Evolutionary conservation across 2,888 invertebrate species (phyloP), one percentile per base, ranked within the genome.

Genomic region (Netelia fuscicornis): DNA sequence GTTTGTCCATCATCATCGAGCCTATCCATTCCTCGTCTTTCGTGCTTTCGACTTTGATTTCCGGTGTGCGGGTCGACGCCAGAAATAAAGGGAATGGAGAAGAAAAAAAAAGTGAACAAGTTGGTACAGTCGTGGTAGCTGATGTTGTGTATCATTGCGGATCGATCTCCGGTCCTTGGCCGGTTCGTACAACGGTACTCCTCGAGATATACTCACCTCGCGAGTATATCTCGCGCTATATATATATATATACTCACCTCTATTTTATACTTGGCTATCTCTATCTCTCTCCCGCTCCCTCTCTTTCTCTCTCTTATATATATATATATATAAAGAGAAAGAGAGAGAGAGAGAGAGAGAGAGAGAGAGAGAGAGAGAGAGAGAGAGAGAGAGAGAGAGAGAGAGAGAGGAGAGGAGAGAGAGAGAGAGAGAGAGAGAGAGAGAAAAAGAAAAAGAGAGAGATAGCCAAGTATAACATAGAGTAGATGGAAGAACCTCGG

Each of bases 141-240:
- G 37, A 68, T 67, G 44, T 56, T 44, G 56, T 67, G 83, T 83
- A 86, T 86, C 85, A 75, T 83, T 76, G 77, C 77, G 52, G 76
- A 86, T 85, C 85, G 83, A 86, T 86, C 86, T 85, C n/a, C 58
- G 65, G 54, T 52, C 48, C 56, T 65, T 23, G 78, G 79, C 74
- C 77, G 78, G 82, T 84, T 86, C 76, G 75, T 52, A 65, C 65
- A 84, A 84, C 84, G 84, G 84, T 75, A 75, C 62, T 76, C 56
- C 56, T 70, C 58, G 60, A 60, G 65, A 80, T 72, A 80, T 72
- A 75, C 48, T 80, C 64, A 25, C 52, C 64, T 67, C 81, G 65
- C 76, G 70, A 76, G 70, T 71, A 44, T 52, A 56, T 44, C 30
- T 1, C 30, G 58, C 42, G n/a, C 37, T 37, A 37, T 37, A 37